Conservation (phyloP, 2,113 vertebrate species). For the Enhydra lutris region DNA sequence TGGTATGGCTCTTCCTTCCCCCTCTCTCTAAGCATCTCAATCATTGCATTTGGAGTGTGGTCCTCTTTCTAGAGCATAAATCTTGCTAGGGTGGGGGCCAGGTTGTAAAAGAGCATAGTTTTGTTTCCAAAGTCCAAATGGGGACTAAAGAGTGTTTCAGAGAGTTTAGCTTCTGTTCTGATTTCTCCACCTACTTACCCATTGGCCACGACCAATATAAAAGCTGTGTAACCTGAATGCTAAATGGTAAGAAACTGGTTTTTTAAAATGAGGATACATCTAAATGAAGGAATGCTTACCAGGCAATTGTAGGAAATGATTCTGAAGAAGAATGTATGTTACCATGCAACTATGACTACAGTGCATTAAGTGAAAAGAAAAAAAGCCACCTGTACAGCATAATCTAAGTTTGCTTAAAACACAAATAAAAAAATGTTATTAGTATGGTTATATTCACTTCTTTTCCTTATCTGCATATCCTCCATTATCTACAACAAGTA, state of each 20-base stretch:
- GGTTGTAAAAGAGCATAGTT: not conserved
- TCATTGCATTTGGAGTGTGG: not conserved
- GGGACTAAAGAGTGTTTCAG: not conserved
- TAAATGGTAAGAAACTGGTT: not conserved
- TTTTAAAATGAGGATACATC: not conserved
- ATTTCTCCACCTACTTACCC: not conserved
- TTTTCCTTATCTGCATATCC: not conserved
- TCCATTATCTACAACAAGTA: not conserved
- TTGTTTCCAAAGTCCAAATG: slow-evolving; percentile 19
- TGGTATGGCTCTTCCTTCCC: not conserved
- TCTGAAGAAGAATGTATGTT: not conserved
- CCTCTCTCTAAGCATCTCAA: not conserved
- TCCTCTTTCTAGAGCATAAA: not conserved
- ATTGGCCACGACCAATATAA: not conserved
- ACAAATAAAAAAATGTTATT: not conserved
- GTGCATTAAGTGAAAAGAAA: not conserved
- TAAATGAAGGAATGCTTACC: not conserved
- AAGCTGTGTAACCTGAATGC: not conserved
- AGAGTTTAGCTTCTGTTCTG: not conserved
- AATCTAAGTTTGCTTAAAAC: not conserved
- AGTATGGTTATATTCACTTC: not conserved
- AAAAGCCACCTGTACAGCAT: not conserved
- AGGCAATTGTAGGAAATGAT: not conserved
- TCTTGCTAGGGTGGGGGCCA: not conserved
- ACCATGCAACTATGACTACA: not conserved